Percentiles rank a stretch among this genome's conserved stretches.
Evolutionary conservation across 1,140 invertebrate species (phyloP).

Genomic region (Episyrphus balteatus): DNA sequence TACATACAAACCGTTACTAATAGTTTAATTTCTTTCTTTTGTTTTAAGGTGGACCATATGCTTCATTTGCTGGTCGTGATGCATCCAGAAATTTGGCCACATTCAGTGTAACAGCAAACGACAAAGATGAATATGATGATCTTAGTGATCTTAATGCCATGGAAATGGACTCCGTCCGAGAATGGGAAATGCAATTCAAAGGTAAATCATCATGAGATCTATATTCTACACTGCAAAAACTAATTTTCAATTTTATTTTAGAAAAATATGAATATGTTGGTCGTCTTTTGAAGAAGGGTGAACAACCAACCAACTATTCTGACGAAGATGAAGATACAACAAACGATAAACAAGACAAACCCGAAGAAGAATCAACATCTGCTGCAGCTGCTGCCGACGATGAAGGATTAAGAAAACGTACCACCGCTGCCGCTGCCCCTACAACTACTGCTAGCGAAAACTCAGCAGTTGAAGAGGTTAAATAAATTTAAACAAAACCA

Average conservation of each 20-base stretch:
- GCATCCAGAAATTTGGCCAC: slow-evolving; percentile 88
- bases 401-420: too few relatives aligned
- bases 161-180: slow-evolving; percentile 77
- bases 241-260: slow-evolving; percentile 39
- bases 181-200: slow-evolving; percentile 96
- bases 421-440: too few relatives aligned
- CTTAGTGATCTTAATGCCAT: slow-evolving; percentile 80
- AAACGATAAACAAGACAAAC: slow-evolving; percentile 37
- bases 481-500: too few relatives aligned
- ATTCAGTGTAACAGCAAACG: slow-evolving; percentile 72
- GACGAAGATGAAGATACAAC: slow-evolving; percentile 72
- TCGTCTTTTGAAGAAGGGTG: slow-evolving; percentile 79
- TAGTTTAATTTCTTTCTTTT: slow-evolving; percentile 14
- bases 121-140: slow-evolving; percentile 87
- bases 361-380: slow-evolving; percentile 4
- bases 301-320: slow-evolving; percentile 82
- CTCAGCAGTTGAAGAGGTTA: too few relatives aligned
- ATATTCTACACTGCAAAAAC: background rate
- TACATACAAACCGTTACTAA: too few relatives aligned
- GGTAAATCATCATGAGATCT: slow-evolving; percentile 44
- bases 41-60: slow-evolving; percentile 92
- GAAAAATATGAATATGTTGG: slow-evolving; percentile 94
- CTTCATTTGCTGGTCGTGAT: slow-evolving; percentile 89
- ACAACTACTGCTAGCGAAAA: too few relatives aligned
- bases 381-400: background rate